Evolutionary conservation across 2,797 vertebrate genomes (phyloP), one percentile per base, ranked within the genome.

Genomic region (Myotis myotis): DNA sequence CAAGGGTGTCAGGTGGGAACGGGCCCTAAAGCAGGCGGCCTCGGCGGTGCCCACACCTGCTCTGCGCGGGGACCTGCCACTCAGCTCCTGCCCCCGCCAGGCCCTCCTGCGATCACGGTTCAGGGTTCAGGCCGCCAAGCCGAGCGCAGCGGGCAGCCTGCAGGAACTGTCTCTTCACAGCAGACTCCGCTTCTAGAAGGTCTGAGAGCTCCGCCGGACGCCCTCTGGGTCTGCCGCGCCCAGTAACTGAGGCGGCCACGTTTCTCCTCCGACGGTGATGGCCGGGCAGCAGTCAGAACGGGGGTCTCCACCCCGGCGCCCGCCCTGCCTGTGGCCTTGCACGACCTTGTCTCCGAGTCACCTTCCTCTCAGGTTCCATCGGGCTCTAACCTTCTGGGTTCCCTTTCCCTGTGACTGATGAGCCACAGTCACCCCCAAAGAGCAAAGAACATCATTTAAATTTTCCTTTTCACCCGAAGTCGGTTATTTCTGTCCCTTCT

Each of bases 21-120:
- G 36, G 9, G n/a, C 57, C 5, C 8, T 16, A 20, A 53, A 80
- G 49, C 15, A 2, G 15, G 57, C 33, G 8, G 76, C 10, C 9
- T 0, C 5, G 8, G 33, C 9, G 12, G 13, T 0, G 0, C 51
- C 62, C 1, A 19, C 12, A 12, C 36, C n/a, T 6, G 51, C 16
- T 41, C 72, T 30, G 20, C 0, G 0, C 6, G 7, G 19, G 51
- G 9, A 8, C 28, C 1, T 13, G 28, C 62, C 15, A 12, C 2
- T 33, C 41, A 9, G 9, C 74, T 79, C 11, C 13, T 62, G 30
- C 36, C 11, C 44, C 33, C 4, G 15, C 8, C 5, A 47, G n/a
- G 25, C 28, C 90, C 71, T 6, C 23, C n/a, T 51, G 44, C 8
- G 41, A 49, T 49, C 49, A 15, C 15, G 15, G 49, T 5, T 38